phyloP scores from a whole-genome alignment of 2,797 vertebrate species.

The Sparus aurata region DNA sequence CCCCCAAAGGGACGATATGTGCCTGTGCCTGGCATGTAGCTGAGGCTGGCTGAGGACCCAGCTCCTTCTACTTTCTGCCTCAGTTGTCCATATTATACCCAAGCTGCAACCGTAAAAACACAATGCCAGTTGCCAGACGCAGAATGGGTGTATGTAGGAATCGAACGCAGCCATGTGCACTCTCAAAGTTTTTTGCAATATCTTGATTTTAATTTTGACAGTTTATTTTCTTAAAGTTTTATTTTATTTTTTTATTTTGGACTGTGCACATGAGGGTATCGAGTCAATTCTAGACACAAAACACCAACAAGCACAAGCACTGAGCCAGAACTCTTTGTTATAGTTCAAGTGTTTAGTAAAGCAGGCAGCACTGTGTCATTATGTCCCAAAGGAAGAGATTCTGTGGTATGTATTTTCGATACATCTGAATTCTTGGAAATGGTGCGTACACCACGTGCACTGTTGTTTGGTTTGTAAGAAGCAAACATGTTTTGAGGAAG shows the following conservation, averaged over 20 bases:
- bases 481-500: slow-evolving; percentile 14
- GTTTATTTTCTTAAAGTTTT: neutral
- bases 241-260: slow-evolving; percentile 8
- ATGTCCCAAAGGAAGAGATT: slow-evolving; percentile 11
- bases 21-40: slow-evolving; percentile 29
- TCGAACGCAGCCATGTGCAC: neutral
- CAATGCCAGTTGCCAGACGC: slow-evolving; percentile 17
- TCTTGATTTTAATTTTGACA: neutral
- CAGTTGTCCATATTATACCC: slow-evolving; percentile 27
- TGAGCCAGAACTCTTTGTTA: slow-evolving; percentile 6
- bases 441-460: neutral
- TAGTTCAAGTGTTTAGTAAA: slow-evolving; percentile 26
- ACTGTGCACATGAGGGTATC: slow-evolving; percentile 1
- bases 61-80: slow-evolving; percentile 28
- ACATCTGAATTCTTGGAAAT: slow-evolving; percentile 33
- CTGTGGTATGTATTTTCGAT: slow-evolving; percentile 30
- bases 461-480: slow-evolving; percentile 26
- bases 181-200: slow-evolving; percentile 10
- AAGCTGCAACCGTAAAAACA: slow-evolving; percentile 1
- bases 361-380: slow-evolving; percentile 23
- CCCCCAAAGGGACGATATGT: slow-evolving; percentile 49
- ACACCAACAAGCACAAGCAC: slow-evolving; percentile 1
- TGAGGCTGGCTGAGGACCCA: slow-evolving; percentile 30
- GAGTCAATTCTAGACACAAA: slow-evolving; percentile 22
- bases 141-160: slow-evolving; percentile 29